Percentiles rank a stretch among this genome's conserved stretches.
phyloP scores from a whole-genome alignment of 2,888 invertebrate species.

The Drosophila meridiana region DNA sequence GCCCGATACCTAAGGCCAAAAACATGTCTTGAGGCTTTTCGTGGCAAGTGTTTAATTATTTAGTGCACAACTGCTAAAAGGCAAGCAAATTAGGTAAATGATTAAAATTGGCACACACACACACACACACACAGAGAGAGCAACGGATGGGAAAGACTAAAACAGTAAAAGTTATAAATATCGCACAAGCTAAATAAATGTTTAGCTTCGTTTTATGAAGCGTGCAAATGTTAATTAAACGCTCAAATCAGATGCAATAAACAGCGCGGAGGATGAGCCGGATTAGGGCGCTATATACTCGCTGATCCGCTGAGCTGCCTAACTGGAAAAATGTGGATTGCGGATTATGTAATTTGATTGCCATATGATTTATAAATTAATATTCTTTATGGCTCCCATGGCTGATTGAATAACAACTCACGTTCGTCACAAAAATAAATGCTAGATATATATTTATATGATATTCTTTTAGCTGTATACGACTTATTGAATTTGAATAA shows the following conservation, averaged over 20 bases:
- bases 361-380: constrained; percentile 19
- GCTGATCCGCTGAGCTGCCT: constrained; percentile 3
- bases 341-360: constrained; percentile 12
- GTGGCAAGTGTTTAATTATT: constrained; percentile 47
- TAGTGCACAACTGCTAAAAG: constrained; percentile 61
- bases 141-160: constrained; percentile 12
- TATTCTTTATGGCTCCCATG: constrained; percentile 26
- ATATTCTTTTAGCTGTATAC: not conserved
- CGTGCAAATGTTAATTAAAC: constrained; percentile 32
- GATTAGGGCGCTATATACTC: constrained; percentile 16
- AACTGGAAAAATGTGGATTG: constrained; percentile 15
- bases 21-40: constrained; percentile 10
- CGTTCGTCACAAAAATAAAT: constrained; percentile 8
- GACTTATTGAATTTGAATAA: not conserved
- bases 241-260: constrained; percentile 42
- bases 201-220: constrained; percentile 9
- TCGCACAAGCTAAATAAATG: constrained; percentile 11
- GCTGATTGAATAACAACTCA: constrained; percentile 32
- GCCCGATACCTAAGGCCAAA: constrained; percentile 32
- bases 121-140: not conserved
- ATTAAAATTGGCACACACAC: constrained; percentile 31
- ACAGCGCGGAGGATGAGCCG: constrained; percentile 9
- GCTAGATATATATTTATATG: constrained; percentile 3
- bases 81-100: constrained; percentile 37
- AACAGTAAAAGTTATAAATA: constrained; percentile 29